A percentile compares a stretch with the other conserved stretches of the same genome.
phyloP scores from a whole-genome alignment of 2,113 vertebrate genomes.

The Bothrops jararaca region DNA sequence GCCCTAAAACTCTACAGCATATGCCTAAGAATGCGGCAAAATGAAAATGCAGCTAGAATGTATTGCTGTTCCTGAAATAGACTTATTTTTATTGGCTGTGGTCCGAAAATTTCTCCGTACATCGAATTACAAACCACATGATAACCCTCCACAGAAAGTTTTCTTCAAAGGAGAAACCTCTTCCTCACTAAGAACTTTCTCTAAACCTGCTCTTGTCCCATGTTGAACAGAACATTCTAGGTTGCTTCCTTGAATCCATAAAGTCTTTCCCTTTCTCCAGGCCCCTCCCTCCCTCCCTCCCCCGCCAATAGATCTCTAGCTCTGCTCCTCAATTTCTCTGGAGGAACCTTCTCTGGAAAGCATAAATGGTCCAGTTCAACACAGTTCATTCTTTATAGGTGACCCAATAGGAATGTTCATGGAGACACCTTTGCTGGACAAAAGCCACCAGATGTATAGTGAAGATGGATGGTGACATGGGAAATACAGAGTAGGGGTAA shows the following conservation, averaged over 20 bases:
- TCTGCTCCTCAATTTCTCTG: neutral
- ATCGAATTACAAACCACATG: neutral
- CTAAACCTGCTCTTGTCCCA: neutral
- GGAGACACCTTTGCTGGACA: neutral
- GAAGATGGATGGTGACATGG: neutral
- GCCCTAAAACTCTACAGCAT: neutral
- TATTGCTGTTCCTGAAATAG: neutral
- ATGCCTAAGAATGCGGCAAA: neutral
- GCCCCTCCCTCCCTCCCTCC: neutral
- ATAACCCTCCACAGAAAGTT: neutral
- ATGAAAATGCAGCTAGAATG: neutral
- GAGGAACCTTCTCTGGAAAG: neutral
- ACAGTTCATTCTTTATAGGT: neutral
- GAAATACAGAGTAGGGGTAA: neutral
- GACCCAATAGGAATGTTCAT: neutral
- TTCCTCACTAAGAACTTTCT: neutral
- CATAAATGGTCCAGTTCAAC: neutral
- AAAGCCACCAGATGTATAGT: neutral
- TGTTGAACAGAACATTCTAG: neutral
- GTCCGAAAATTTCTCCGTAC: neutral
- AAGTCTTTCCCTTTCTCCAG: neutral
- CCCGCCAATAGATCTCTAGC: neutral
- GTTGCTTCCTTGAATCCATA: neutral
- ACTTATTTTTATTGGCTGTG: neutral
- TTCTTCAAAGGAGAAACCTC: neutral